Evolutionary conservation across 2,888 invertebrate species (phyloP), one percentile per base, ranked within the genome.

Genomic region (Zaprionus bogoriensis): DNA sequence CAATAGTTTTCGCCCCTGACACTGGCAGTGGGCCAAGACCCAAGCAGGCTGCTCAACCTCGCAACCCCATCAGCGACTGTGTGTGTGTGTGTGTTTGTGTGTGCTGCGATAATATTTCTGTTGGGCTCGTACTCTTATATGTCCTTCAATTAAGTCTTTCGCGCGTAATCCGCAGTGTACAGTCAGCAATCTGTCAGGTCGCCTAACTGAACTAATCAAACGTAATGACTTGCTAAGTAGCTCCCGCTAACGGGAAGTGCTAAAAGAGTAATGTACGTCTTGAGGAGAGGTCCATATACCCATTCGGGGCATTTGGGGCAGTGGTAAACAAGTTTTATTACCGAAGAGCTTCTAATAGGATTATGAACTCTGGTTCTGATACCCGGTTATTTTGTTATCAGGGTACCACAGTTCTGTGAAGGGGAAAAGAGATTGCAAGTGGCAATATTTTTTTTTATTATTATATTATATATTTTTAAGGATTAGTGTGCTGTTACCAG

Each of bases 1-100:
- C 57, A 62, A 51, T 60, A 69, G 61, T 61, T 66, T 61, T 47
- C 22, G 39, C 65, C 57, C 28, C 19, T 14, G 20, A 14, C 7
- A 52, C 36, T 28, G 45, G 25, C 45, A 17, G n/a, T n/a, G 38
- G 64, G 6, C 23, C 39, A 36, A 54, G 7, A 27, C 17, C 32
- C 2, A 7, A 10, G 19, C 39, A 39, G 17, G 17, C 20, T 32
- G 27, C 9, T 9, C 2, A 27, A 7, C 4, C 27, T 27, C 10
- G 27, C n/a, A n/a, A n/a, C n/a, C n/a, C n/a, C n/a, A n/a, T n/a
- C n/a, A n/a, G n/a, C n/a, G n/a, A n/a, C 10, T 27, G 17, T 19
- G 36, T 19, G 36, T 19, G 14, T 17, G 1, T 32, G 5, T 36
- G 7, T 36, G 17, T 32, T 3, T 1, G 6, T 4, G 32, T 12